Evolutionary conservation across 2,113 vertebrate species (phyloP), one percentile per base, ranked within the genome.

Genomic region (Hydrolagus affinis): DNA sequence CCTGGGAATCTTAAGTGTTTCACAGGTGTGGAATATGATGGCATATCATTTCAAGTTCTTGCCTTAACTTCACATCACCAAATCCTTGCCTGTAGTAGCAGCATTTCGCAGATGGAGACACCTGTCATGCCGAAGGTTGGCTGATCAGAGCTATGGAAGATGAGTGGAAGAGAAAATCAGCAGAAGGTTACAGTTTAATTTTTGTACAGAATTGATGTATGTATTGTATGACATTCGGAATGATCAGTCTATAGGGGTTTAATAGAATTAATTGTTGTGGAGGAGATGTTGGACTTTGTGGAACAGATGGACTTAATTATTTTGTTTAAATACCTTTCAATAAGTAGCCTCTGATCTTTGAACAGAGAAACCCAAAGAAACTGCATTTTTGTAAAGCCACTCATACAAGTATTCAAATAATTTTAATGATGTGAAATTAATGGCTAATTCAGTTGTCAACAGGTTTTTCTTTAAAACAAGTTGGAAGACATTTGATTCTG

Each of bases 351-450:
- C 60, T 44, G 25, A 32, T 19, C 78, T 83, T 62, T 15, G 7
- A 80, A 28, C 76, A 66, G 19, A 28, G 59, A 28, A 19, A 83
- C 78, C 25, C 9, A 66, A 17, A 28, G 66, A 66, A 80, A 62
- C 12, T 21, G 28, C 60, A 83, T 68, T 15, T 80, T 83, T 83
- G 25, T 30, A 62, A 83, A 32, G 14, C 19, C 66, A 66, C 25
- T 30, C 11, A 19, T 14, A 83, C 73, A 83, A 21, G 21, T 64
- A 83, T 66, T 83, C 60, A 83, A 83, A 83, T 25, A 66, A 83
- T 83, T 17, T 83, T 32, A 66, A 66, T 83, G 62, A 66, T 68
- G 0, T 83, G 9, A 66, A 30, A 60, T 68, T 32, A 32, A 66
- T 25, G 30, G 25, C 62, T 66, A 23, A 68, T 66, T 83, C 19